Evolutionary conservation across 2,888 invertebrate genomes (phyloP), one percentile per base, ranked within the genome.

Genomic region (Diaperis boleti): DNA sequence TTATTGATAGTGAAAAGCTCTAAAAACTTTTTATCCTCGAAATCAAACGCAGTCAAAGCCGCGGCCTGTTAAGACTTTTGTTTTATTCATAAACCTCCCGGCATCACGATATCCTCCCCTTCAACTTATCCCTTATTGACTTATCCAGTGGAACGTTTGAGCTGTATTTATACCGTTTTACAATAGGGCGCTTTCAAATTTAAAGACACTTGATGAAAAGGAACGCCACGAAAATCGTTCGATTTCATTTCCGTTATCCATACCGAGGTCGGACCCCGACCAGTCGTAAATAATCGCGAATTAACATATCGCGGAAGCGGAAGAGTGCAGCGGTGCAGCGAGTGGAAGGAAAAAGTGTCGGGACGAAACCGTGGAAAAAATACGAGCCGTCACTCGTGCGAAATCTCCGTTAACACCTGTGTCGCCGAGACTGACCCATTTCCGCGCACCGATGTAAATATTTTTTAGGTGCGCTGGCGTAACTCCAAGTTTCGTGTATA

Each of bases 81-180:
- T 82, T 82, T 82, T 82, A 82, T 82, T 82, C 82, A 82, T 82
- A 81, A 80, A 79, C 78, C 78, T 74, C 74, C 77, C 74, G 74
- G 73, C 72, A 74, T 73, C 72, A 70, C 73, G 76, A 78, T 76
- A 75, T 76, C 77, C 76, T 74, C 78, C 78, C 78, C 75, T 77
- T 72, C 71, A 72, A 76, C 73, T 78, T 77, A 79, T 79, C 79
- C 77, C 78, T 80, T 80, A 81, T 79, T 80, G 79, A 81, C 81
- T 80, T 79, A 79, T 79, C 77, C 77, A 74, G 75, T 71, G 73
- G 74, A 78, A 77, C 76, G 76, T 74, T 73, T 72, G 74, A 73
- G 77, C 75, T 75, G 75, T 77, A 78, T 79, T 79, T 79, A 79
- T 79, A 72, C 75, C 74, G 73, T 70, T 77, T 77, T 76, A 79